Conservation (phyloP, 1,140 invertebrate species). For the Pomacea maculata region DNA sequence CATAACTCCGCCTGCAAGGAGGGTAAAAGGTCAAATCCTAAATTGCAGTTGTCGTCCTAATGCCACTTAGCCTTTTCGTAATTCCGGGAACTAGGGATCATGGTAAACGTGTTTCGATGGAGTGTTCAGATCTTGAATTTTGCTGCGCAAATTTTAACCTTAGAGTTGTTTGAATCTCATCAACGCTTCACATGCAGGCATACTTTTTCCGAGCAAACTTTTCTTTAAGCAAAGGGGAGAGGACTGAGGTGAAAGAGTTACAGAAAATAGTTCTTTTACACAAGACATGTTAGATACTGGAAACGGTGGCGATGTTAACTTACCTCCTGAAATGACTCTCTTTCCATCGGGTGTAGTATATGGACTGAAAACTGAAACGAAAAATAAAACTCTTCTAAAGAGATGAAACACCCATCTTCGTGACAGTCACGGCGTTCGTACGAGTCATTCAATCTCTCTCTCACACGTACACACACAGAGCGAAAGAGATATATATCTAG, state of each 20-base stretch:
- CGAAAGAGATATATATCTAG: constrained; percentile 6
- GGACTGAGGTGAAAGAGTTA: too few relatives aligned
- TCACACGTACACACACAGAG: constrained; percentile 8
- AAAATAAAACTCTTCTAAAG: not conserved
- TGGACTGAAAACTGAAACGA: constrained; percentile 12
- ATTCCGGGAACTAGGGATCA: too few relatives aligned
- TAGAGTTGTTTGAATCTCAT: not conserved
- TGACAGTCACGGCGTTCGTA: not conserved
- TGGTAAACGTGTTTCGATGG: too few relatives aligned
- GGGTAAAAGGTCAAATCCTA: too few relatives aligned
- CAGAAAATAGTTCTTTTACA: not conserved
- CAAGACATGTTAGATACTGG: not conserved
- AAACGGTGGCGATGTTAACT: not conserved
- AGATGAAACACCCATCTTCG: not conserved
- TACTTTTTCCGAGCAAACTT: not conserved
- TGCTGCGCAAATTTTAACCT: not conserved
- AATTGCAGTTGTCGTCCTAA: too few relatives aligned
- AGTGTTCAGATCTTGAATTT: too few relatives aligned
- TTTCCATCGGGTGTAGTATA: constrained; percentile 8
- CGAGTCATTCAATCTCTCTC: not conserved
- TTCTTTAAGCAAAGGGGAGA: too few relatives aligned
- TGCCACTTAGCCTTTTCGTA: too few relatives aligned
- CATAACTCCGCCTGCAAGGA: constrained; percentile 19
- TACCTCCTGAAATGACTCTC: constrained; percentile 17
- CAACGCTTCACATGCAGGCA: not conserved